These are phyloP conservation scores for Pterois miles DNA, from an alignment of 2,797 vertebrate genomes.

Conservation along the genomic window DNA sequence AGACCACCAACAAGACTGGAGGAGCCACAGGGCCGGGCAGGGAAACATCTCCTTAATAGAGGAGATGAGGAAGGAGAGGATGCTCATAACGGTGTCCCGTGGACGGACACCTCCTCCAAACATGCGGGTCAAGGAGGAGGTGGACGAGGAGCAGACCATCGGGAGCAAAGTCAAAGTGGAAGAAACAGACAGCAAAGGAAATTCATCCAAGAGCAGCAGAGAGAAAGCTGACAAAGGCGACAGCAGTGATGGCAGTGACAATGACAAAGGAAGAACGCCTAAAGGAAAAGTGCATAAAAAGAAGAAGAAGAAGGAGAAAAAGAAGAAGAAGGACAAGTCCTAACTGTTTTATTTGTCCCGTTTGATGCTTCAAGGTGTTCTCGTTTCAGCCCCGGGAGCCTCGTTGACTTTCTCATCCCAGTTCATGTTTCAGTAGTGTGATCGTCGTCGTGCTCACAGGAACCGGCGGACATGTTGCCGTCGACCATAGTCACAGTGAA, in stretches of 20 bases:
- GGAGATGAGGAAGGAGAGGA: slow-evolving; percentile 65
- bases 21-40: background rate
- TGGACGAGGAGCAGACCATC: background rate
- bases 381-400: background rate
- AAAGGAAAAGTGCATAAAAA: slow-evolving; percentile 69
- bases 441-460: background rate
- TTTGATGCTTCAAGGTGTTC: no score
- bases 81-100: slow-evolving; percentile 63
- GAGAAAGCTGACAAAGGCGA: background rate
- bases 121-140: slow-evolving; percentile 31
- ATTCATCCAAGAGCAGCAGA: slow-evolving; percentile 8
- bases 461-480: background rate
- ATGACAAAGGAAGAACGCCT: slow-evolving; percentile 5
- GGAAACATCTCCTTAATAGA: slow-evolving; percentile 49
- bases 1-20: slow-evolving; percentile 18
- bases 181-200: background rate
- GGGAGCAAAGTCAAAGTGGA: slow-evolving; percentile 31
- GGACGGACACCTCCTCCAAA: slow-evolving; percentile 8
- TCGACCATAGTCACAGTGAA: background rate
- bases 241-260: slow-evolving; percentile 44
- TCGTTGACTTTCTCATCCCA: background rate
- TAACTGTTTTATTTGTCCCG: slow-evolving; percentile 2
- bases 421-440: background rate
- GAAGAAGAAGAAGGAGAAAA: slow-evolving; percentile 33
- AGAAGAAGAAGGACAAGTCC: slow-evolving; percentile 43